Percentiles rank a stretch among this genome's conserved stretches.
Conservation (phyloP, 2,888 invertebrate genomes). For the Physocephala rufipes region DNA sequence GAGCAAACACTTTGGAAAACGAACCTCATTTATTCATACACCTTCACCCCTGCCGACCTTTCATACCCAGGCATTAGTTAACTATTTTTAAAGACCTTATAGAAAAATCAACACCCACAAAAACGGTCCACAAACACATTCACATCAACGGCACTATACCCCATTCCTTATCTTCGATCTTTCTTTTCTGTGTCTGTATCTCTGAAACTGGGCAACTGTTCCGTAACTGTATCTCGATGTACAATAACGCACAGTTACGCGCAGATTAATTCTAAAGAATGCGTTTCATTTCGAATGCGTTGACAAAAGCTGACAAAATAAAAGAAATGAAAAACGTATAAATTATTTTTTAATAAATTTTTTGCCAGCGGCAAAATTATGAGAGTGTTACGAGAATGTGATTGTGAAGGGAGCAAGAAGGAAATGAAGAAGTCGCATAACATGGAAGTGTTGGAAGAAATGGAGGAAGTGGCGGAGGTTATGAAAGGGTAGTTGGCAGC, state of each 20-base stretch:
- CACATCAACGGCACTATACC: slow-evolving; percentile 29
- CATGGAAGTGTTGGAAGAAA: not conserved
- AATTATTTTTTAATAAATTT: slow-evolving; percentile 46
- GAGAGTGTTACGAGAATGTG: slow-evolving; percentile 20
- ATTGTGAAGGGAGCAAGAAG: not conserved
- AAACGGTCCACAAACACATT: not conserved
- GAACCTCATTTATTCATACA: not conserved
- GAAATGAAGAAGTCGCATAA: not conserved
- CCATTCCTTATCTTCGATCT: slow-evolving; percentile 44
- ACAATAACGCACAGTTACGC: slow-evolving; percentile 36
- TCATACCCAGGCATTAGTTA: not conserved
- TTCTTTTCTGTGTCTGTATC: slow-evolving; percentile 14
- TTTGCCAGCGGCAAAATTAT: slow-evolving; percentile 48
- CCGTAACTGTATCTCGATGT: not conserved
- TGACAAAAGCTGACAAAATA: slow-evolving; percentile 50
- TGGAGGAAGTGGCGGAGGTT: not conserved
- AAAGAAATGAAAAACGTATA: slow-evolving; percentile 42
- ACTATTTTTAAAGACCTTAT: not conserved
- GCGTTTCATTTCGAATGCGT: slow-evolving; percentile 43
- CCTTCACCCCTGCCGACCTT: not conserved
- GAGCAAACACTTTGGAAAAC: too few relatives aligned
- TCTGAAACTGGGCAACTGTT: not conserved
- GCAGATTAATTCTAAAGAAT: slow-evolving; percentile 34
- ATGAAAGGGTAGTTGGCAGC: not conserved
- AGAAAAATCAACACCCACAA: slow-evolving; percentile 13